Base-by-base conservation (phyloP, 2,888 invertebrate species). In the Lasioglossum vierecki region DNA sequence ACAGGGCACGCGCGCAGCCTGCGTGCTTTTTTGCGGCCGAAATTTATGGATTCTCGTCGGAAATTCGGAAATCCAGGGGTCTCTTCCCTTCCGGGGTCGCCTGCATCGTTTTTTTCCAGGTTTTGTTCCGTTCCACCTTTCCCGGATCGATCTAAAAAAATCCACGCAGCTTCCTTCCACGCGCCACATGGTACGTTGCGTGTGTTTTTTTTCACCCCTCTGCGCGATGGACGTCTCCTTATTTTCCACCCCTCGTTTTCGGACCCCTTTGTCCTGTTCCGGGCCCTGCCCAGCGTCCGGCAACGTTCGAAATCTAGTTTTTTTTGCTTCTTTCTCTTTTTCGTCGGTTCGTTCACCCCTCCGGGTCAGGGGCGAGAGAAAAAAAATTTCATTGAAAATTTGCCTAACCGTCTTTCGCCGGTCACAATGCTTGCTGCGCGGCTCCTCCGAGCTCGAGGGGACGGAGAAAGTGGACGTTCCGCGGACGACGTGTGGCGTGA, bases 341-440 rank as follows among this genome's bases (percentile, higher is more conserved):
- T 66, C 75, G 80, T 53, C 9, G 41, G 35, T 78, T 77, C 84
- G 80, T 84, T 79, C 80, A 77, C 88, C 84, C 80, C 72, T 18
- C 72, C 68, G 22, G 53, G 72, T 30, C 60, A 81, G 82, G 85
- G 85, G 82, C 78, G 72, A 84, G 80, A 46, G 76, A 82, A 92
- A 93, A 91, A 92, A 92, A 89, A 85, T 90, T 91, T 93, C 93
- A 92, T 94, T 94, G 91, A 93, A 93, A 93, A 94, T 94, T 94
- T 94, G 93, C 93, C 92, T 93, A 93, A 94, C 94, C 92, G 93
- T 91, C 91, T 75, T 63, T 63, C 87, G 89, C 79, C 66, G 82
- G 72, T 66, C 77, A 89, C 89, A 89, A 90, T 90, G 85, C 88
- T 53, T 8, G 53, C 53, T 9, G 53, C 53, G 22, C 76, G 86